These are phyloP conservation scores for Apotomis capreana DNA, from an alignment of 2,888 invertebrate species.

Conservation along the genomic window DNA sequence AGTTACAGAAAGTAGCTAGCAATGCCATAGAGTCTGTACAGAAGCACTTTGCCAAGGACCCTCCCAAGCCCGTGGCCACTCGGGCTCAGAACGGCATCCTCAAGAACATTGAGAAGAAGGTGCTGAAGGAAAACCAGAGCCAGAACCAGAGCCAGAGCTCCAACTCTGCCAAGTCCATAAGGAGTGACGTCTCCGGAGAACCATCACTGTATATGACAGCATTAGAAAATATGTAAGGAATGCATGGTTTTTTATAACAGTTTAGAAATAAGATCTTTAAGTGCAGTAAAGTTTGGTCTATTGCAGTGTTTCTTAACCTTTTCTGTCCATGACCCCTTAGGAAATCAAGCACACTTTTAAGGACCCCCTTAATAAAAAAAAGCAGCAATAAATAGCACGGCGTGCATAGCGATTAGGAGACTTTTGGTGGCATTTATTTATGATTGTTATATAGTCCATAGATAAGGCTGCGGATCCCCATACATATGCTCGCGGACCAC, in stretches of 20 bases:
- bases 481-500: too few relatives aligned
- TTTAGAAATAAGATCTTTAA: neutral
- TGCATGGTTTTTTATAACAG: slow-evolving; percentile 49
- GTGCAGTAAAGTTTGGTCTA: too few relatives aligned
- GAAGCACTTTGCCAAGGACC: slow-evolving; percentile 72
- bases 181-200: slow-evolving; percentile 88
- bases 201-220: slow-evolving; percentile 91
- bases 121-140: slow-evolving; percentile 65
- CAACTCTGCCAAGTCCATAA: slow-evolving; percentile 70
- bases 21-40: slow-evolving; percentile 73
- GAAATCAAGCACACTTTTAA: too few relatives aligned
- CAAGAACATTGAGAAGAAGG: slow-evolving; percentile 71
- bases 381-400: too few relatives aligned
- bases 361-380: too few relatives aligned
- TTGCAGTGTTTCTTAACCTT: too few relatives aligned
- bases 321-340: too few relatives aligned
- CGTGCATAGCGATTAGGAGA: too few relatives aligned
- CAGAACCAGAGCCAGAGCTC: slow-evolving; percentile 70
- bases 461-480: too few relatives aligned
- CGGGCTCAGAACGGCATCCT: slow-evolving; percentile 74
- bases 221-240: slow-evolving; percentile 88
- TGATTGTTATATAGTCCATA: too few relatives aligned
- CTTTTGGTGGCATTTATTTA: too few relatives aligned
- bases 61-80: slow-evolving; percentile 64
- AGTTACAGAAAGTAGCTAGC: slow-evolving; percentile 67